phyloP scores from a whole-genome alignment of 2,797 vertebrate species.

The Propithecus perrieri region DNA sequence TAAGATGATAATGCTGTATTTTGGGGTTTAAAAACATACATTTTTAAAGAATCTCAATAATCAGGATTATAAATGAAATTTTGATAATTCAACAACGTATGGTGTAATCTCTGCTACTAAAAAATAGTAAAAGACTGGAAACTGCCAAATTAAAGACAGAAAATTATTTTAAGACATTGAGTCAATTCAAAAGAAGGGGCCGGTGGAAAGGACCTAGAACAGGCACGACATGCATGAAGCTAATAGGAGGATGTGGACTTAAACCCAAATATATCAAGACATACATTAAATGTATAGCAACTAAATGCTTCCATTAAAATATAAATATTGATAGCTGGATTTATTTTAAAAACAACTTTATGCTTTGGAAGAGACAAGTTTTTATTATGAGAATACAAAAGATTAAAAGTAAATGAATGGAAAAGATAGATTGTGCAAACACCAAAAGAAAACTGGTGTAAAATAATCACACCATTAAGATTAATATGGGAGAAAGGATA shows the following conservation, averaged over 20 bases:
- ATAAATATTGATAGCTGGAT: background rate
- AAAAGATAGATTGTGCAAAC: background rate
- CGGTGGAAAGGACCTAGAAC: background rate
- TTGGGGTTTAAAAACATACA: background rate
- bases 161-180: conserved; percentile 13
- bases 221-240: background rate
- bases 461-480: background rate
- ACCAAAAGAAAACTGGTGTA: background rate
- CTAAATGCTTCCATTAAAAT: background rate
- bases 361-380: background rate
- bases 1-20: background rate
- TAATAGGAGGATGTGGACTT: background rate
- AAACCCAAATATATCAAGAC: background rate
- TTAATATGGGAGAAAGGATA: background rate
- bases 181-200: background rate
- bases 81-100: background rate
- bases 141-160: background rate
- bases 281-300: background rate
- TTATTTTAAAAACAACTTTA: background rate
- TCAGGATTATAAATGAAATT: no score
- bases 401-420: background rate
- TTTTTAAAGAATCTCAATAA: background rate
- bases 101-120: background rate
- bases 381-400: background rate
- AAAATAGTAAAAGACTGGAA: background rate